A percentile compares a stretch with the other conserved stretches of the same genome.
phyloP scores from a whole-genome alignment of 2,113 vertebrate species.

The Nanorana parkeri region DNA sequence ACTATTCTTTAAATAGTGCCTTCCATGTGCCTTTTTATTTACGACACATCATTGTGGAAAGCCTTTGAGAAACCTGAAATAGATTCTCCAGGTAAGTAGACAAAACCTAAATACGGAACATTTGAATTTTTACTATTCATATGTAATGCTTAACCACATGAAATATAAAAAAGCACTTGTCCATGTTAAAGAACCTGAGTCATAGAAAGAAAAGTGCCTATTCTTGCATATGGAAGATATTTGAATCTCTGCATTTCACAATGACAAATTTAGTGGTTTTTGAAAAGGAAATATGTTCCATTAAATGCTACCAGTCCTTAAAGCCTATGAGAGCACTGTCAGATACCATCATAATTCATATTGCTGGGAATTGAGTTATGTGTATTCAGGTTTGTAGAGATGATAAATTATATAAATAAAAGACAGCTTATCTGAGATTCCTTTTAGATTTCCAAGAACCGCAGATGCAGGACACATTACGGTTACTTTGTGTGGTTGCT shows the following conservation, averaged over 20 bases:
- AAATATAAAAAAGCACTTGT: no score
- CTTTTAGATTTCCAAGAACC: background rate
- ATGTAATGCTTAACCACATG: no score
- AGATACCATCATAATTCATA: background rate
- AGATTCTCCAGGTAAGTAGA: no score
- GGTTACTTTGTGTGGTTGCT: background rate
- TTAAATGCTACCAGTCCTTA: constrained; percentile 10
- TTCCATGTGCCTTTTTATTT: no score
- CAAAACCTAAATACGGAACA: no score
- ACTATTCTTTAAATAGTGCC: no score
- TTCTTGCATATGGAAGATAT: background rate
- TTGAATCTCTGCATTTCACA: background rate
- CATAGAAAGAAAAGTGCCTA: background rate
- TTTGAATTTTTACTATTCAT: no score
- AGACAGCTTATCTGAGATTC: background rate
- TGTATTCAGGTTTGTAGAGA: background rate
- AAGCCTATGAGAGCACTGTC: background rate
- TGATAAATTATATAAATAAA: background rate
- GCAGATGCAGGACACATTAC: background rate
- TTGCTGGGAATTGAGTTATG: background rate
- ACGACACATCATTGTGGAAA: no score
- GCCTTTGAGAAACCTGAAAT: no score
- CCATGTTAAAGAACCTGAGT: background rate
- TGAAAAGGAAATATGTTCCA: background rate
- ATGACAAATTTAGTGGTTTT: background rate